Base-by-base conservation (phyloP, 92 coral and sea anemone genomes). In the Heliopora coerulea region DNA sequence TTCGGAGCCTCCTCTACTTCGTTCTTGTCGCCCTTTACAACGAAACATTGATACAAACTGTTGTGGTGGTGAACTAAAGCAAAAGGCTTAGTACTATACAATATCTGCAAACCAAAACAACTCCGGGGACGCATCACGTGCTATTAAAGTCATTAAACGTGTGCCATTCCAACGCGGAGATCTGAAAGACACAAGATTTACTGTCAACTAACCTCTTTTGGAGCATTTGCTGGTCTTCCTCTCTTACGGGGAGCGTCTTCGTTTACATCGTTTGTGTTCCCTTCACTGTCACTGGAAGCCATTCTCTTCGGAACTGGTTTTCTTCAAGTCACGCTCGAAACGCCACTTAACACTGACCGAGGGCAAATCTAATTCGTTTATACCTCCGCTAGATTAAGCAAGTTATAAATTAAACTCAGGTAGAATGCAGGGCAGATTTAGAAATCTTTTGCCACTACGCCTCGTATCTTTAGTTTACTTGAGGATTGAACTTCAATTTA, bases 201-300 rank as follows among this genome's bases (percentile, higher is more conserved):
- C 81, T 42, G 49, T 62, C 26, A 49, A 46, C 86, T 59, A 78
- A 89, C 96, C 89, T 86, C 91, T 14, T 83, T 75, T 25, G 81
- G 84, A 50, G 78, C 76, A 63, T 84, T 91, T 61, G 83, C 74
- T 54, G 96, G 91, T 60, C 91, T 78, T 26, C 96, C 96, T 62
- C 90, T 63, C 80, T 87, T 92, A 20, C 87, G 85, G 56, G 84
- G 56, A 86, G 82, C 39, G 84, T 63, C 78, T 80, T 81, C 83
- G 72, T 64, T 39, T 52, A 75, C 61, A 61, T 29, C 44, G 78
- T 68, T 52, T 54, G 86, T 56, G 68, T 79, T 67, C 73, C 84
- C 68, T 40, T 73, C 62, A 34, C 42, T 46, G 31, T 66, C 73
- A 42, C 73, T 41, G 13, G 73, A 66, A 50, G 73, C 73, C 73